Conservation (phyloP, 92 coral and sea anemone genomes). For the Epizoanthus stellaris region DNA sequence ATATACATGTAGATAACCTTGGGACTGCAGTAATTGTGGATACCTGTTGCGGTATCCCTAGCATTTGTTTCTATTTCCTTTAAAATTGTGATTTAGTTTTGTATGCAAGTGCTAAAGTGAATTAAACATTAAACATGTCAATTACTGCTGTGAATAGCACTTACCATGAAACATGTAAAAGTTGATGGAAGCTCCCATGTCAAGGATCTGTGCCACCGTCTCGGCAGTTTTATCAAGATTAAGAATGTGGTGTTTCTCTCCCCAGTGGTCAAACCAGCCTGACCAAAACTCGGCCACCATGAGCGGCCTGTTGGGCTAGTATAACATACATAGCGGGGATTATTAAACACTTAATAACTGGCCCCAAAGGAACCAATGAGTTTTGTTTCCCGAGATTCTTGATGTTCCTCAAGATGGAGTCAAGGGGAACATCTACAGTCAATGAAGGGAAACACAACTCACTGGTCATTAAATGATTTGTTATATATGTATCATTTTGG, state of each 20-base stretch:
- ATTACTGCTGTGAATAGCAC: not conserved
- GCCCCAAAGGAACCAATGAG: too few species aligned
- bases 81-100: too few species aligned
- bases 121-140: not conserved
- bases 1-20: not conserved
- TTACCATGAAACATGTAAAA: constrained; percentile 98
- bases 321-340: not conserved
- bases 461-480: too few species aligned
- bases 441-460: too few species aligned
- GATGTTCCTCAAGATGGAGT: too few species aligned
- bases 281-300: constrained; percentile 98
- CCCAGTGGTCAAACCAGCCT: constrained; percentile 99
- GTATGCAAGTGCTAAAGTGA: not conserved
- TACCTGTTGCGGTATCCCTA: too few species aligned
- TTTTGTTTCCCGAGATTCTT: too few species aligned
- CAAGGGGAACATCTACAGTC: too few species aligned
- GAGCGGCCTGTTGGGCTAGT: constrained; percentile 85
- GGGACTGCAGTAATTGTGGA: too few species aligned
- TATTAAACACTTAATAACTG: too few species aligned
- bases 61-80: too few species aligned
- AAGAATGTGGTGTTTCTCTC: constrained; percentile 70
- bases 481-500: too few species aligned
- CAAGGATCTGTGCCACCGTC: constrained; percentile 69
- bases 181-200: constrained; percentile 84
- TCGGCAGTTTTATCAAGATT: constrained; percentile 54